Evolutionary conservation across 2,888 invertebrate species (phyloP).

Genomic region (Lucinisca nassula): DNA sequence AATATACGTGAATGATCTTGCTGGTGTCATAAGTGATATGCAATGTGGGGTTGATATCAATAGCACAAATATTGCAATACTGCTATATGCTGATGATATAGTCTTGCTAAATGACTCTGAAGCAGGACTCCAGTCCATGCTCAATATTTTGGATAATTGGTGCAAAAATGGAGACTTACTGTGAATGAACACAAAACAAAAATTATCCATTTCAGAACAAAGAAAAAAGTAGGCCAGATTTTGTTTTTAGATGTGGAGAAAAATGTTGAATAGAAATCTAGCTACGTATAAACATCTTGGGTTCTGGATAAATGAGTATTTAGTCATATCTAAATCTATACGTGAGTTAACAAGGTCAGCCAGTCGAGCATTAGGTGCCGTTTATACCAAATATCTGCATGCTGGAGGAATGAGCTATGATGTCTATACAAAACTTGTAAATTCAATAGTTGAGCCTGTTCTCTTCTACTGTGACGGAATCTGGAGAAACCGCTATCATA

Average conservation of each 20-base stretch:
- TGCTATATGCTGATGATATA: neutral
- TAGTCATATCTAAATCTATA: neutral
- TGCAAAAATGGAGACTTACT: conserved; percentile 11
- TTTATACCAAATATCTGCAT: neutral
- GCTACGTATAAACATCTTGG: neutral
- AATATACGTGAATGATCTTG: neutral
- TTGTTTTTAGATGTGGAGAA: neutral
- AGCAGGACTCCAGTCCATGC: conserved; percentile 1
- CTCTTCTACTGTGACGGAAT: neutral
- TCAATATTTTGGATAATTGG: neutral
- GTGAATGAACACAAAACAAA: conserved; percentile 32
- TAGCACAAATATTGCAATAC: neutral
- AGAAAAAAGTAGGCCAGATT: neutral
- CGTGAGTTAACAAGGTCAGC: neutral
- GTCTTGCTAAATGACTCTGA: neutral
- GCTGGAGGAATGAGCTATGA: neutral
- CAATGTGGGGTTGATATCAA: neutral
- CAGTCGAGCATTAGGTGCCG: neutral
- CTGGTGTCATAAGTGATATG: neutral
- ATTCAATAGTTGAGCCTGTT: too few species aligned
- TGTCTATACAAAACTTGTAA: neutral
- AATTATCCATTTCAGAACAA: conserved; percentile 1
- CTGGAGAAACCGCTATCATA: neutral
- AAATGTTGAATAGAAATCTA: neutral
- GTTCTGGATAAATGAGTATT: neutral